Conservation (phyloP, 2,113 vertebrate genomes). For the Tenrec ecaudatus region DNA sequence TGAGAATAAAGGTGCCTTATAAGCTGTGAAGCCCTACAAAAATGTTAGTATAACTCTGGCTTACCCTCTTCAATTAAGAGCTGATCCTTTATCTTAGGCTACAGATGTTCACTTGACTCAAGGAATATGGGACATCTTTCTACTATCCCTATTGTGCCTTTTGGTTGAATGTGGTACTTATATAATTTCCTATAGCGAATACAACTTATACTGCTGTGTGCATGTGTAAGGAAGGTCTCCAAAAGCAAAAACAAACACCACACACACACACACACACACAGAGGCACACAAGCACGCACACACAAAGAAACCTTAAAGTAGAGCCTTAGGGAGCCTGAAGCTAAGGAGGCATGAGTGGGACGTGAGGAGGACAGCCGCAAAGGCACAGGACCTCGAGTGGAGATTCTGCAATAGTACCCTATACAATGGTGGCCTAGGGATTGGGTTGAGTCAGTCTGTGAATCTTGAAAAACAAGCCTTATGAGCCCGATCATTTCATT, state of each 20-base stretch:
- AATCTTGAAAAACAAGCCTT: neutral
- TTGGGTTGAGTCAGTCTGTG: neutral
- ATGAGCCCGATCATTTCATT: neutral
- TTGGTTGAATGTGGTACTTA: neutral
- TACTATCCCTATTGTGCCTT: neutral
- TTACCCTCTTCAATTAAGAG: constrained; percentile 16
- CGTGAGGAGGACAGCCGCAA: neutral
- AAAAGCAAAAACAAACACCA: too few species aligned
- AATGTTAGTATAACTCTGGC: neutral
- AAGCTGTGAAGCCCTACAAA: constrained; percentile 33
- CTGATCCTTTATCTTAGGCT: neutral
- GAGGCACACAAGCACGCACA: neutral
- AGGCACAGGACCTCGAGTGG: neutral
- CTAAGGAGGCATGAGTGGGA: neutral
- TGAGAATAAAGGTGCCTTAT: constrained; percentile 12
- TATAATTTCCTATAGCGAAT: neutral
- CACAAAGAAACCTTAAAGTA: neutral
- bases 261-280: neutral
- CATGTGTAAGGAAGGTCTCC: neutral
- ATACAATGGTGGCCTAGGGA: neutral
- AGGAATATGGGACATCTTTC: neutral
- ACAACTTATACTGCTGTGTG: neutral
- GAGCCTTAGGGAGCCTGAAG: neutral
- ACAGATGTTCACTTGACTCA: neutral
- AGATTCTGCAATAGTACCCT: neutral